Percentiles rank a stretch among this genome's conserved stretches.
phyloP scores from a whole-genome alignment of 2,113 vertebrate genomes.

The Ophiodon elongatus region DNA sequence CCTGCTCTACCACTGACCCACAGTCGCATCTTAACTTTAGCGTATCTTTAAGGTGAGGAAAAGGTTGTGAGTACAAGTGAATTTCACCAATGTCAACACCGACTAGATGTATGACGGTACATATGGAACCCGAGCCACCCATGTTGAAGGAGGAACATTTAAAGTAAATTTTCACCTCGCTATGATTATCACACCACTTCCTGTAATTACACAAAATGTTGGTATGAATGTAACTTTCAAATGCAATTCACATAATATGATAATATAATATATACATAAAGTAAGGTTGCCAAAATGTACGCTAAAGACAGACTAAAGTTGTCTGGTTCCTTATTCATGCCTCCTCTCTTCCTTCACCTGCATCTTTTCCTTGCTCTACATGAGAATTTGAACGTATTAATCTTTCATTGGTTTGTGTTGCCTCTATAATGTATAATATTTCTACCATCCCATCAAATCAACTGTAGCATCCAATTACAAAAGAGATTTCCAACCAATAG shows the following conservation, averaged over 20 bases:
- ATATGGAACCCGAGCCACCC: not conserved
- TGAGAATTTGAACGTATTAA: not conserved
- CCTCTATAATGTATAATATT: not conserved
- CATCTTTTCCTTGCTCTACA: constrained; percentile 7
- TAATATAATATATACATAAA: too few relatives aligned
- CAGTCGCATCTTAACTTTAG: not conserved
- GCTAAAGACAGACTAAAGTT: not conserved
- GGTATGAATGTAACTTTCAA: not conserved
- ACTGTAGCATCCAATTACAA: constrained; percentile 9
- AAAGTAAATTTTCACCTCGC: not conserved
- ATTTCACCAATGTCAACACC: not conserved
- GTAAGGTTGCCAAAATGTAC: too few relatives aligned
- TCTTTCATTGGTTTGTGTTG: not conserved
- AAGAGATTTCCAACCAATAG: constrained; percentile 7
- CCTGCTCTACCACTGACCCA: too few relatives aligned
- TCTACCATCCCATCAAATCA: not conserved
- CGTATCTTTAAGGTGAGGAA: not conserved
- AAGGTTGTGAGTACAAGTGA: not conserved
- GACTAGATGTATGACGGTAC: not conserved
- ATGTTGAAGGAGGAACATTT: not conserved
- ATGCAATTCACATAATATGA: not conserved
- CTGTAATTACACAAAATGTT: not conserved
- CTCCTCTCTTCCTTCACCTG: not conserved
- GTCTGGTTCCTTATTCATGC: constrained; percentile 2
- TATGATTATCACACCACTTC: not conserved